Evolutionary conservation across 2,113 vertebrate species (phyloP), one percentile per base, ranked within the genome.

Genomic region (Muntiacus muntjak): DNA sequence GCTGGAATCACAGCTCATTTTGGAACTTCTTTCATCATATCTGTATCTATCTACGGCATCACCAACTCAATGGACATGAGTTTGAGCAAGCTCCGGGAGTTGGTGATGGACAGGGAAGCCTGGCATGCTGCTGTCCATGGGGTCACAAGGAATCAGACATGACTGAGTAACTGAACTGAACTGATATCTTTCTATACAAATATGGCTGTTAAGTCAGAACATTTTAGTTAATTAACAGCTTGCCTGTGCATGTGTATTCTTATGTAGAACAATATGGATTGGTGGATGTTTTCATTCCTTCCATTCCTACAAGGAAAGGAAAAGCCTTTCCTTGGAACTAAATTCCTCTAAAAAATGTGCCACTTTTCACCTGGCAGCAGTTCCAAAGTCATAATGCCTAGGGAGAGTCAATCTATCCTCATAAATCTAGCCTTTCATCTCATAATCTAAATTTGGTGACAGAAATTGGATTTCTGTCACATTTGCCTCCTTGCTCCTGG

Each of bases 401-500:
- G 17, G 62, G 71, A 91, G 57, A 96, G 50, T n/a, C 19, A 30
- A 28, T 74, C 62, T 26, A 52, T 84, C 55, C 93, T 94, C 79
- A 79, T 71, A 76, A 93, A 95, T n/a, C 45, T 74, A 74, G 47
- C 43, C 85, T 88, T 93, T 88, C 85, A 87, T 88, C 86, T 86
- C 88, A 50, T 91, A 28, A 86, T 86, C 96, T 92, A 93, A 86
- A 89, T 76, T 52, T 93, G 86, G 87, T 97, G 76, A 64, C 52
- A 79, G 86, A 83, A 92, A 88, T n/a, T 79, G 74, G 60, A 94
- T 92, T 95, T 93, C 93, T 67, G 91, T 87, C 96, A 85, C 21
- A n/a, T 94, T 28, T 79, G 26, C 54, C 85, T 94, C 54, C 43
- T 40, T 82, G 19, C 30, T 90, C 52, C 26, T 1, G 28, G 84